Evolutionary conservation across 2,888 invertebrate species (phyloP).

Genomic region (Ennomos fuscantarius): DNA sequence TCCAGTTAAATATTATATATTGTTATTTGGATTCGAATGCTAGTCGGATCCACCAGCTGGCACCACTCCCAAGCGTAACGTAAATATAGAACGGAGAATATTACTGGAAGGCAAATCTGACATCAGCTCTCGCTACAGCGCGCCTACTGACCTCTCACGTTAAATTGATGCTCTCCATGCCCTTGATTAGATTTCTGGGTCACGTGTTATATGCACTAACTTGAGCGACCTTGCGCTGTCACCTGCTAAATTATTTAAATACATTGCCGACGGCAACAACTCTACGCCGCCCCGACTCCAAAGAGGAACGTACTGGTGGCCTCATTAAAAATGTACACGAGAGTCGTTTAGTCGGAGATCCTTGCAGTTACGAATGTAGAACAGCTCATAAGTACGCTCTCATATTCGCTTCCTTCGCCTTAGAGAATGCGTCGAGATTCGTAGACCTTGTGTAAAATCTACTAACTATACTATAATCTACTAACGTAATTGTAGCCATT

Average conservation of each 20-base stretch:
- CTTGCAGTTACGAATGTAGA: conserved; percentile 54
- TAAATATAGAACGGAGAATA: conserved; percentile 73
- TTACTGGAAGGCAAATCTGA: conserved; percentile 68
- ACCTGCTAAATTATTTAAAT: conserved; percentile 39
- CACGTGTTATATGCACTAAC: conserved; percentile 33
- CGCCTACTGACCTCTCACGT: conserved; percentile 39
- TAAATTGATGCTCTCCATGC: conserved; percentile 28
- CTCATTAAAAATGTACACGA: conserved; percentile 65
- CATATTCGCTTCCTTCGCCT: conserved; percentile 44
- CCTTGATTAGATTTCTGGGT: conserved; percentile 42
- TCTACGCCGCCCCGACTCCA: conserved; percentile 17
- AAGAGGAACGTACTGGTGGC: conserved; percentile 25
- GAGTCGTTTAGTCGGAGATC: conserved; percentile 51
- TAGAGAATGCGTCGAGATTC: conserved; percentile 18
- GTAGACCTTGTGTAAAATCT: conserved; percentile 17
- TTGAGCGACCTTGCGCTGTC: conserved; percentile 19
- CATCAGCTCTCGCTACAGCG: conserved; percentile 59
- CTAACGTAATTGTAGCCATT: no score
- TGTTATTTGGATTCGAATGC: conserved; percentile 48
- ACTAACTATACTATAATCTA: conserved; percentile 3
- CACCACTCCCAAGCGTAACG: conserved; percentile 69
- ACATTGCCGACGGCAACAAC: conserved; percentile 26
- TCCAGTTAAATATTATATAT: conserved; percentile 39
- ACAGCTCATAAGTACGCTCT: conserved; percentile 55
- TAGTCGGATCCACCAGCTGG: conserved; percentile 63